A percentile compares a stretch with the other conserved stretches of the same genome.
phyloP scores from a whole-genome alignment of 2,888 invertebrate genomes.

The Epinotia brunnichana region DNA sequence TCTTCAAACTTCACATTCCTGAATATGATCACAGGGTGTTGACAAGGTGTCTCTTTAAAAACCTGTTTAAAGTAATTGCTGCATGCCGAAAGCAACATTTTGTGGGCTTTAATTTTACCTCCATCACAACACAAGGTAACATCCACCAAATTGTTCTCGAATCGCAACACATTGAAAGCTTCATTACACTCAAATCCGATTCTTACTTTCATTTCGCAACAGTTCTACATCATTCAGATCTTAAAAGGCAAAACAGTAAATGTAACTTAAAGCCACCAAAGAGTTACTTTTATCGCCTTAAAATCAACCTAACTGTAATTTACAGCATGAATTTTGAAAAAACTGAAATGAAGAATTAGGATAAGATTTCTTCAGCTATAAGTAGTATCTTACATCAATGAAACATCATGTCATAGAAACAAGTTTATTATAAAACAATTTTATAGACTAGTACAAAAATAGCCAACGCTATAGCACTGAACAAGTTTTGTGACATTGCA shows the following conservation, averaged over 20 bases:
- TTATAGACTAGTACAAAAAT: conserved; percentile 82
- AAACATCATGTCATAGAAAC: conserved; percentile 60
- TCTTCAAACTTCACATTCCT: conserved; percentile 91
- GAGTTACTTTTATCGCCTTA: too few relatives aligned
- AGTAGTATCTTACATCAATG: conserved; percentile 3
- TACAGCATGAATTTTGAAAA: too few relatives aligned
- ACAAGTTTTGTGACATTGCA: conserved; percentile 76
- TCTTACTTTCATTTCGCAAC: too few relatives aligned
- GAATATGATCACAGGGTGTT: conserved; percentile 91
- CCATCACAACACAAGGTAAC: conserved; percentile 94
- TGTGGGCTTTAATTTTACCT: conserved; percentile 91
- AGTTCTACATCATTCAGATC: too few relatives aligned
- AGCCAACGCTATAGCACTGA: conserved; percentile 79
- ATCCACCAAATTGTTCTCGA: conserved; percentile 89
- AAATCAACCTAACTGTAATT: too few relatives aligned
- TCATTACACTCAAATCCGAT: conserved; percentile 68
- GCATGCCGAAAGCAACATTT: conserved; percentile 92
- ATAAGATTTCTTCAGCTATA: neutral
- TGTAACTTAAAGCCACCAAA: too few relatives aligned
- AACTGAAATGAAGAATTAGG: too few relatives aligned
- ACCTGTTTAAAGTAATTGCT: conserved; percentile 90
- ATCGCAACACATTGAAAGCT: conserved; percentile 89
- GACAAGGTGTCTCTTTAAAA: conserved; percentile 90
- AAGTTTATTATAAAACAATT: conserved; percentile 72
- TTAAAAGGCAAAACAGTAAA: too few relatives aligned